Evolutionary conservation across 2,113 vertebrate genomes (phyloP).

Genomic region (Hyperoodon ampullatus): DNA sequence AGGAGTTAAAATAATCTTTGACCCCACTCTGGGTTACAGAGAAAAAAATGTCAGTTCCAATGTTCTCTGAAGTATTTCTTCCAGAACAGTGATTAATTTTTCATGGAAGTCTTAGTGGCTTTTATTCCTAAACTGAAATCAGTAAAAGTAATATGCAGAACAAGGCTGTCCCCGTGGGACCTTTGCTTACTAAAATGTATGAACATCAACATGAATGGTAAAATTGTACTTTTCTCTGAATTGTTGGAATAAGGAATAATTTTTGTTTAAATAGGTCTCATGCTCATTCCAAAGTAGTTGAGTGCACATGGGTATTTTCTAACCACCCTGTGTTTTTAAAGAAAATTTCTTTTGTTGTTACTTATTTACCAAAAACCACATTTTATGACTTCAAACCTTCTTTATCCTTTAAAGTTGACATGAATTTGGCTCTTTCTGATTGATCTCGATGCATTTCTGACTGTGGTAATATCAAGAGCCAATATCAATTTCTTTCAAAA

Average conservation of each 20-base stretch:
- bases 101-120: not conserved
- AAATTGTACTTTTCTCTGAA: not conserved
- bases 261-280: constrained; percentile 24
- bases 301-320: constrained; percentile 34
- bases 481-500: constrained; percentile 19
- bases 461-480: not conserved
- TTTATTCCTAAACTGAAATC: not conserved
- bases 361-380: constrained; percentile 56
- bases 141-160: not conserved
- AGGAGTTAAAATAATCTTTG: not conserved
- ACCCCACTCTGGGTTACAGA: not conserved
- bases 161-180: not conserved
- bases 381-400: constrained; percentile 19
- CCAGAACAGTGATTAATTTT: not conserved
- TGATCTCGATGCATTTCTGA: not conserved
- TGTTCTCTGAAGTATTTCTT: not conserved
- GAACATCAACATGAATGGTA: not conserved
- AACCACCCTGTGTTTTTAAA: constrained; percentile 9
- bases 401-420: constrained; percentile 25
- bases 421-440: not conserved
- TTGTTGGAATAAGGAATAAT: not conserved
- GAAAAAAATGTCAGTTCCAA: not conserved
- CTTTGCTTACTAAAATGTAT: not conserved
- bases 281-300: not conserved
- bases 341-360: constrained; percentile 34